Evolutionary conservation across 2,797 vertebrate genomes (phyloP).

Genomic region (Megaceryle alcyon): DNA sequence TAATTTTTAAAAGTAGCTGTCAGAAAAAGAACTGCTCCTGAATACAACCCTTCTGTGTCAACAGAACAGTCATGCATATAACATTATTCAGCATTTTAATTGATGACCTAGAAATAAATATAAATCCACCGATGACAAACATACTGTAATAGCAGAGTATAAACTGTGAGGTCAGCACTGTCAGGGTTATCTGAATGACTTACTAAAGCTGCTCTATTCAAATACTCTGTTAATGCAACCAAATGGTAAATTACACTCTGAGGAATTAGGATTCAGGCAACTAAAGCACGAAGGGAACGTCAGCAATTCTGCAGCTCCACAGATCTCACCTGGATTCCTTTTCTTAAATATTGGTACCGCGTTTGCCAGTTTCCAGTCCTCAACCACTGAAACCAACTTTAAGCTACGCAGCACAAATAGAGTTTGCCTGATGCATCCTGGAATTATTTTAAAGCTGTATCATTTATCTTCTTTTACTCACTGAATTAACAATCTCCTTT

Average conservation of each 20-base stretch:
- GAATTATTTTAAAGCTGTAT: neutral
- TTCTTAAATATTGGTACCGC: neutral
- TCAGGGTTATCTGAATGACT: neutral
- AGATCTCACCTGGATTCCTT: neutral
- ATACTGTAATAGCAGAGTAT: neutral
- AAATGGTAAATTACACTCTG: neutral
- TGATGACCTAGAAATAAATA: constrained; percentile 12
- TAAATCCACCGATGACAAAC: neutral
- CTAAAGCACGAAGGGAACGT: neutral
- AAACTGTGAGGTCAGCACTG: neutral
- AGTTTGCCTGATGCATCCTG: neutral
- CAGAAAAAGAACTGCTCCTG: neutral
- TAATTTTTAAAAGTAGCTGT: constrained; percentile 1
- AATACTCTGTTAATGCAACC: neutral
- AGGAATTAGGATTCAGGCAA: neutral
- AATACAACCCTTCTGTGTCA: neutral
- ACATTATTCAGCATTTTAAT: neutral
- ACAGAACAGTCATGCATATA: neutral
- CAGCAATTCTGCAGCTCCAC: neutral
- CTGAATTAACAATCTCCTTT: neutral
- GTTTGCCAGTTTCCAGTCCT: neutral
- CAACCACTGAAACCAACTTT: neutral
- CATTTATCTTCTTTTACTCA: neutral
- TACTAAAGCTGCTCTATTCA: neutral
- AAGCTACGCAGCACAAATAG: neutral